Conservation (phyloP, 2,797 vertebrate genomes). For the Sternarchorhynchus goeldii region DNA sequence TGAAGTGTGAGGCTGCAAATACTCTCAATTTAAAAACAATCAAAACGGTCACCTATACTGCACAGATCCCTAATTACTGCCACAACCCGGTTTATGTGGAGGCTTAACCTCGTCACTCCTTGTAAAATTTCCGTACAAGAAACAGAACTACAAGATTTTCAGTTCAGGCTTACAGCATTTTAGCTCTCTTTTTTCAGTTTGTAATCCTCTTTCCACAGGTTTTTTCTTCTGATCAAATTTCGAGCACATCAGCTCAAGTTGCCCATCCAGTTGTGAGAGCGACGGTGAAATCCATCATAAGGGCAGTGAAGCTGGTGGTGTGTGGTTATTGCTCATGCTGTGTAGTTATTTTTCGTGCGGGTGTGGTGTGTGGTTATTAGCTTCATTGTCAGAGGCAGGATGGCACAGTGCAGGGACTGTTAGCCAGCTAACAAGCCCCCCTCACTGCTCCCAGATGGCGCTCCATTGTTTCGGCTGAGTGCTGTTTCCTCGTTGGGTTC, state of each 20-base stretch:
- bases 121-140: slow-evolving; percentile 31
- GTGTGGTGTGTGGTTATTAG: slow-evolving; percentile 47
- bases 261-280: too few relatives aligned
- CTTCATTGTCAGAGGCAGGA: slow-evolving; percentile 42
- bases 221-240: too few relatives aligned
- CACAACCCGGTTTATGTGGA: slow-evolving; percentile 39
- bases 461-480: slow-evolving; percentile 44
- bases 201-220: too few relatives aligned
- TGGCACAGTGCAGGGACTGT: slow-evolving; percentile 49
- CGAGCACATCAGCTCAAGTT: too few relatives aligned
- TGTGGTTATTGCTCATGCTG: slow-evolving; percentile 19
- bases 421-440: slow-evolving; percentile 55
- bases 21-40: slow-evolving; percentile 45
- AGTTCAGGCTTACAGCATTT: not conserved
- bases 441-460: slow-evolving; percentile 53
- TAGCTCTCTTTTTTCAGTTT: not conserved
- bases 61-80: slow-evolving; percentile 29
- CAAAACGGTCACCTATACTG: slow-evolving; percentile 19
- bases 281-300: not conserved
- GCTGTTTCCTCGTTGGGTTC: slow-evolving; percentile 33
- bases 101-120: slow-evolving; percentile 19
- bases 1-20: not conserved
- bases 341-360: slow-evolving; percentile 14
- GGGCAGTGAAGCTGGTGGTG: too few relatives aligned
- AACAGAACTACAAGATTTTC: slow-evolving; percentile 22